Evolutionary conservation across 2,797 vertebrate species (phyloP), one percentile per base, ranked within the genome.

Genomic region (Corythornis leucogaster): DNA sequence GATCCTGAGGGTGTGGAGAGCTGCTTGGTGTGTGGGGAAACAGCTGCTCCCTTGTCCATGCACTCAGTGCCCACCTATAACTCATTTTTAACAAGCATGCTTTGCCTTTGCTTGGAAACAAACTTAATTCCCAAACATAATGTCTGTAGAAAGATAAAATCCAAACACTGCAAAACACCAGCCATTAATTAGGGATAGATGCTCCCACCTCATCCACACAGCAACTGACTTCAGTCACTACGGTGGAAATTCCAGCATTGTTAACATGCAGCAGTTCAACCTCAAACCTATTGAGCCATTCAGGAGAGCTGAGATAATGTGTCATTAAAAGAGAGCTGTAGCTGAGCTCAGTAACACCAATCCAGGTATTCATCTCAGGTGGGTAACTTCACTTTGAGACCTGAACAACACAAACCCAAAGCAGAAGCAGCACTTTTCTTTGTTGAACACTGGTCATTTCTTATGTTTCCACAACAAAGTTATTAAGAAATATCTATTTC

Each of bases 41-140:
- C 63, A 82, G 84, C 71, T 84, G 88, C 62, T 92, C 92, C 80
- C 92, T 46, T 67, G 71, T 77, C 89, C 84, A 2, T 8, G 24
- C 18, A n/a, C 55, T 63, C 45, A 4, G 57, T 84, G 75, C 55
- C 80, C 92, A 86, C 77, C 70, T 70, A 58, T 90, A 82, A 90
- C 11, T 90, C 68, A 82, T 53, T 92, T 92, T 90, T 87, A 93
- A 94, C 78, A 93, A 82, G 71, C 84, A 20, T 9, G 38, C 73
- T 87, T 64, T 70, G 68, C 92, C 80, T 89, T 75, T 50, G 63
- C 38, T 57, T n/a, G 85, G 80, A 77, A 92, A 70, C 63, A 67
- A 64, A 40, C 69, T 31, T 30, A 85, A 70, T 50, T 93, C 76
- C 67, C 84, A 82, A 62, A 64, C 74, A 78, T 13, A n/a, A n/a